Percentiles rank a stretch among this genome's conserved stretches.
Evolutionary conservation across 2,888 invertebrate genomes (phyloP).

Genomic region (Hypsopygia costalis): DNA sequence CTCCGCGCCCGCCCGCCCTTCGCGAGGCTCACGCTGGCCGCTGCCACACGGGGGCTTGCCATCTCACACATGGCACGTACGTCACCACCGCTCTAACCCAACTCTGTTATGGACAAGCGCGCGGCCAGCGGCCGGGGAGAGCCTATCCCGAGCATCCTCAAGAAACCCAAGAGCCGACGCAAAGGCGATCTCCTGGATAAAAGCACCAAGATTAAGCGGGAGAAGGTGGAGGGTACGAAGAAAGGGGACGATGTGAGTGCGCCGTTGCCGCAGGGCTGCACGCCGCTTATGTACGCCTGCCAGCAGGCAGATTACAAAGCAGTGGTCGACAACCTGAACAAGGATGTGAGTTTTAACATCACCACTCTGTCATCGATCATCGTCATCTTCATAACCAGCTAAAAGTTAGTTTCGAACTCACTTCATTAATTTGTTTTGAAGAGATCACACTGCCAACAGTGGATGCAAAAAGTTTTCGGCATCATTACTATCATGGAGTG

Average conservation of each 20-base stretch:
- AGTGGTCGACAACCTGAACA: slow-evolving; percentile 87
- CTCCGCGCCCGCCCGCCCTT: slow-evolving; percentile 68
- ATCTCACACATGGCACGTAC: slow-evolving; percentile 39
- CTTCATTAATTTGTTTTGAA: no score
- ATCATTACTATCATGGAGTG: no score
- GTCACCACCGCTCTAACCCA: slow-evolving; percentile 33
- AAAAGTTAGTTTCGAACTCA: no score
- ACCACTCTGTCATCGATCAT: slow-evolving; percentile 9
- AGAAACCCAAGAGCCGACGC: slow-evolving; percentile 59
- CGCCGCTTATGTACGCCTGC: slow-evolving; percentile 94
- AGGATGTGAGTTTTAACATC: slow-evolving; percentile 82
- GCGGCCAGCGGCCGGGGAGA: slow-evolving; percentile 61
- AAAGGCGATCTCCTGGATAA: slow-evolving; percentile 67
- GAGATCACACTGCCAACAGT: no score
- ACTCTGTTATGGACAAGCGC: slow-evolving; percentile 70
- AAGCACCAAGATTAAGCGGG: slow-evolving; percentile 68
- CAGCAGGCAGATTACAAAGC: slow-evolving; percentile 91
- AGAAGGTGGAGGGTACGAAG: slow-evolving; percentile 58
- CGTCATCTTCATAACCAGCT: neutral
- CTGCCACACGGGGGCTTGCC: slow-evolving; percentile 20
- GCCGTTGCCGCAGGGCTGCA: slow-evolving; percentile 85
- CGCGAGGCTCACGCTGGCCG: slow-evolving; percentile 32
- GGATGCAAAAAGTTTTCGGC: no score
- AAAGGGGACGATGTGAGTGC: slow-evolving; percentile 57
- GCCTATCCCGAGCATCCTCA: slow-evolving; percentile 71